Conservation (phyloP, 1,140 invertebrate species). For the Diorhabda sublineata region DNA sequence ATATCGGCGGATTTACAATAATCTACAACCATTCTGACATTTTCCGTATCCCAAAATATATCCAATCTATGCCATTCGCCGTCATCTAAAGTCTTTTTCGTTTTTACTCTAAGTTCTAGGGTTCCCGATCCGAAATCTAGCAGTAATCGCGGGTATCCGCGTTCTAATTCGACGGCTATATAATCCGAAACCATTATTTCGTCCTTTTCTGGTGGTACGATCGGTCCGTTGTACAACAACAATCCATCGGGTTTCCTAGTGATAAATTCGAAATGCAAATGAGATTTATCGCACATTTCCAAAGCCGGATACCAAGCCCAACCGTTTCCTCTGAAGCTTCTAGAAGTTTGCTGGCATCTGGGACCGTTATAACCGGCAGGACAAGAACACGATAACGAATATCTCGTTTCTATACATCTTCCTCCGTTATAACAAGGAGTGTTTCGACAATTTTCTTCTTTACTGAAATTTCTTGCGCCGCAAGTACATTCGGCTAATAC, state of each 20-base stretch:
- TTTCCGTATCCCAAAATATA: conserved; percentile 92
- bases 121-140: conserved; percentile 95
- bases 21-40: conserved; percentile 87
- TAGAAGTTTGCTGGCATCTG: conserved; percentile 90
- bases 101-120: conserved; percentile 82
- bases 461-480: conserved; percentile 84
- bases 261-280: conserved; percentile 92
- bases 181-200: conserved; percentile 89
- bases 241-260: conserved; percentile 86
- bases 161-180: conserved; percentile 86
- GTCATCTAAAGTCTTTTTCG: conserved; percentile 81
- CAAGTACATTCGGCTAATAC: conserved; percentile 88
- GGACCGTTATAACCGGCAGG: conserved; percentile 88
- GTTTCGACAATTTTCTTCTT: conserved; percentile 81
- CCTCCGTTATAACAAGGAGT: conserved; percentile 94
- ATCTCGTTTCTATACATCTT: conserved; percentile 83
- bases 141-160: conserved; percentile 83
- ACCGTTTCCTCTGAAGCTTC: conserved; percentile 87
- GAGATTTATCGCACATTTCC: conserved; percentile 93
- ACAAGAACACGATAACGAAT: conserved; percentile 84
- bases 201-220: conserved; percentile 83
- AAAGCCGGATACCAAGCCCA: conserved; percentile 95
- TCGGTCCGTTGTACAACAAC: conserved; percentile 95
- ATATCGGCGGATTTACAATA: conserved; percentile 84
- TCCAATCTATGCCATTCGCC: conserved; percentile 95